These are phyloP conservation scores for Galeruca laticollis DNA, from an alignment of 2,888 invertebrate genomes.

Conservation along the genomic window DNA sequence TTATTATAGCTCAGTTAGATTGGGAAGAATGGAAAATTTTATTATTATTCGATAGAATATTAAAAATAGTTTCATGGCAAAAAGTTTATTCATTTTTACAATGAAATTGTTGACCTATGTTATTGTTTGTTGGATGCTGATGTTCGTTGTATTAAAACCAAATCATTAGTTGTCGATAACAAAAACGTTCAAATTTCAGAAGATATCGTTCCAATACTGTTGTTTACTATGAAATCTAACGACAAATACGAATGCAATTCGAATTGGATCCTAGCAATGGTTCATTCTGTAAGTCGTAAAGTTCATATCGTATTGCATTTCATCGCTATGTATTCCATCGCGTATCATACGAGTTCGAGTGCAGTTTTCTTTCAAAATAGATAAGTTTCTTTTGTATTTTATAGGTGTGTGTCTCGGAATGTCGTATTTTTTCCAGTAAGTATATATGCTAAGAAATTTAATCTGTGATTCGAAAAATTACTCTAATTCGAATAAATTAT, in stretches of 20 bases:
- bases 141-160: no score
- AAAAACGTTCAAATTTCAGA: not conserved
- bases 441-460: no score
- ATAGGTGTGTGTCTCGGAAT: not conserved
- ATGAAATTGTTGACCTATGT: no score
- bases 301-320: constrained; percentile 33
- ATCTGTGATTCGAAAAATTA: not conserved
- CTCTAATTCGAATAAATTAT: no score
- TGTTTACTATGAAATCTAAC: constrained; percentile 36
- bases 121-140: no score
- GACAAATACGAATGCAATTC: constrained; percentile 38
- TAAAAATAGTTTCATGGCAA: no score
- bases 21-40: no score
- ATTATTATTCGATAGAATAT: no score
- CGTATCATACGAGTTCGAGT: constrained; percentile 26
- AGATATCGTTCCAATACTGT: constrained; percentile 22
- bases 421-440: not conserved
- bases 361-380: not conserved
- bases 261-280: constrained; percentile 40
- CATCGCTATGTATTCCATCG: constrained; percentile 8
- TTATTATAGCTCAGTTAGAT: no score
- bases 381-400: not conserved
- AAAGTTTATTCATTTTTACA: no score
- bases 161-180: not conserved
- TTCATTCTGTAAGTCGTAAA: constrained; percentile 50